Evolutionary conservation across 2,797 vertebrate genomes (phyloP), one percentile per base, ranked within the genome.

Genomic region (Yasuhikotakia modesta): DNA sequence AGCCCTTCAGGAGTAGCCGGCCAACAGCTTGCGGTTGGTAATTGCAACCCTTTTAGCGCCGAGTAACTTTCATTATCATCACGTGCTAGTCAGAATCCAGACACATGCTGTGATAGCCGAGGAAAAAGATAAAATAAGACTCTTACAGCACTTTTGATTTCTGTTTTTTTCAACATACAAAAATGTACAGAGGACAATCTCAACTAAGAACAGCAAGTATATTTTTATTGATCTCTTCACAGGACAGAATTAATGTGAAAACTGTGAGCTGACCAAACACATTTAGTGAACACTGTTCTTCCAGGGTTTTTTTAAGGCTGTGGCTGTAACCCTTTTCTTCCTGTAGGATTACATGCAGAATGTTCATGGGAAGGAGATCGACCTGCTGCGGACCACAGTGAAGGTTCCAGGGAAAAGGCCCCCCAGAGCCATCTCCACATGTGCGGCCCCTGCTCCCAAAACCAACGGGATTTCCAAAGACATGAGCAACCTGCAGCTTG

Each of bases 281-380:
- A 77, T 69, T 70, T 69, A 61, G 43, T 35, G 1, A 55, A 69
- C 66, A 77, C 66, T 60, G 69, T 70, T 69, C 55, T 69, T 69
- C 43, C 57, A 35, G 35, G 48, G 32, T 75, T 48, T 75, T 48
- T 75, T 46, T 19, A 24, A 21, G 70, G 6, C 60, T n/a, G 3
- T 55, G 58, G 43, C 24, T 50, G 66, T 39, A 66, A 45, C 61
- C 10, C 2, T 72, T 48, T 60, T 65, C 46, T 57, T 35, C 58
- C 61, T 76, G 0, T 83, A 98, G 96, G 97, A 99, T 87, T 98
- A 99, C 85, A 99, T 99, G 97, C 97, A 99, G 92, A 99, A 99
- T 0, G 94, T 99, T 27, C 97, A 99, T 0, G 97, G 97, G 1
- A 99, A 99, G 55, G 97, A 99, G 90, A 96, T 99, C 0, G 97